Evolutionary conservation across 2,888 invertebrate species (phyloP), one percentile per base, ranked within the genome.

Genomic region (Scelioninae gen. 2): DNA sequence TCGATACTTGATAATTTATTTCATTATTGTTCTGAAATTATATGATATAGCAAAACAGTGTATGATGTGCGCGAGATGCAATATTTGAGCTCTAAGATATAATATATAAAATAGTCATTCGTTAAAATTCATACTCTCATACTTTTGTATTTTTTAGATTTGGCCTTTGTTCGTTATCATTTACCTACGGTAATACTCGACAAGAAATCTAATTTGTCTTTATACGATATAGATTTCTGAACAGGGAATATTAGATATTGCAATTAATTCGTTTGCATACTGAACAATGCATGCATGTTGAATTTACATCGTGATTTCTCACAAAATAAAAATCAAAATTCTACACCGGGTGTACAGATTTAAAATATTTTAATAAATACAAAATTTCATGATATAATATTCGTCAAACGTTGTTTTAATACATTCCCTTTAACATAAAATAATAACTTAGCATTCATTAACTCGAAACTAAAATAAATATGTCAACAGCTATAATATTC

Each of bases 21-120:
- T 71, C 65, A 65, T 71, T 58, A 60, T 48, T 65, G 16, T n/a
- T 60, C 46, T 60, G 52, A 72, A 67, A 67, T 67, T 63, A 61
- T 67, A 48, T 67, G 67, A 13, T 73, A 73, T 73, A 73, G 73
- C 73, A 73, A 73, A 73, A 73, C 67, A 67, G 67, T 73, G 73
- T 67, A 67, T 61, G 53, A 15, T 68, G 73, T 73, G 73, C 73
- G 73, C 73, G 50, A 73, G 50, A 73, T 73, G 67, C 67, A 73
- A 57, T 60, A 63, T 67, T 73, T 73, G 73, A 73, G 73, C 73
- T 73, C 73, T 73, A 73, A 61, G 41, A 33, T 73, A 50, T 61
- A 57, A 60, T 73, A 67, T 73, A 73, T 61, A 73, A 73, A 73
- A 73, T 73, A 67, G 63, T 68, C 55, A 67, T 73, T 73, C 72